These are phyloP conservation scores for Philaethria dido DNA, from an alignment of 2,888 invertebrate genomes.

Conservation along the genomic window DNA sequence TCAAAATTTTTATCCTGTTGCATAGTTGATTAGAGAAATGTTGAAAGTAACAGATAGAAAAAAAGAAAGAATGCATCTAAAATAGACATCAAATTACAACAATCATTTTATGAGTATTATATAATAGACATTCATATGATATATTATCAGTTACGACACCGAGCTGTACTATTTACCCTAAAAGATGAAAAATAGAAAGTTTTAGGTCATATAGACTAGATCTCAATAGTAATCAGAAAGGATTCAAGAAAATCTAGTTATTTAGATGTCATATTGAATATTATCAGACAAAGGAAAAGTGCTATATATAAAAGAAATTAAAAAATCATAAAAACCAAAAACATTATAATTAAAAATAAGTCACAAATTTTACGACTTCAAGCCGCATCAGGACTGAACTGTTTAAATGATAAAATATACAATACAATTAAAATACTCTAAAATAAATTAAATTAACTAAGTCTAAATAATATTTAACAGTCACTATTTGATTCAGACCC, in stretches of 20 bases:
- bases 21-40: neutral
- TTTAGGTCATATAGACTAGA: constrained; percentile 7
- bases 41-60: constrained; percentile 8
- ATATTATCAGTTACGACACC: neutral
- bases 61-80: constrained; percentile 14
- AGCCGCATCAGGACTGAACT: neutral
- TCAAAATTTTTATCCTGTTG: constrained; percentile 35
- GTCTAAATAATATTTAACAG: constrained; percentile 40
- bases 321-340: neutral
- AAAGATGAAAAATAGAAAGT: constrained; percentile 12
- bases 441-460: constrained; percentile 15
- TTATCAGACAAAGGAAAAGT: neutral
- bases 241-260: constrained; percentile 1
- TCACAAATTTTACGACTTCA: constrained; percentile 1
- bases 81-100: constrained; percentile 18
- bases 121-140: constrained; percentile 19
- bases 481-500: constrained; percentile 63
- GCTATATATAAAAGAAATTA: neutral
- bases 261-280: neutral
- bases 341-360: constrained; percentile 6
- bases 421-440: constrained; percentile 14
- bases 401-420: constrained; percentile 13
- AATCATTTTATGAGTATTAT: constrained; percentile 15
- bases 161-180: constrained; percentile 13
- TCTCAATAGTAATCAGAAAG: constrained; percentile 8